Evolutionary conservation across 2,888 invertebrate genomes (phyloP), one percentile per base, ranked within the genome.

Genomic region (Drosophila hamatofila): DNA sequence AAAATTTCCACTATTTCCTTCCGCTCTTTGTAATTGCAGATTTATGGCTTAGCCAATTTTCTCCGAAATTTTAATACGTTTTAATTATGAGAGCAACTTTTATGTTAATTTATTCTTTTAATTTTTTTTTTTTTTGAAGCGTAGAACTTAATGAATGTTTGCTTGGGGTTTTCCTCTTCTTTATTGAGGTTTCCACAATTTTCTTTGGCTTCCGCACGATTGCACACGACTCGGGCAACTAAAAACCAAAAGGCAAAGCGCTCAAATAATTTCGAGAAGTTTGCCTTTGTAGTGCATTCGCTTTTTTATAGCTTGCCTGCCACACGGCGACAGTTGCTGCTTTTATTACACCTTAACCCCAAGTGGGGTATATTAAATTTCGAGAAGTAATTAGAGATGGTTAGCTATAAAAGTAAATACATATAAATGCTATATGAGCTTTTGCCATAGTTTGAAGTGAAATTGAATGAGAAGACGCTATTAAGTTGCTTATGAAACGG

Each of bases 191-290:
- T 61, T 70, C 55, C 67, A 72, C 73, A 52, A 14, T 56, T 63
- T 73, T 69, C 57, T 60, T 67, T 63, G 71, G 75, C 84, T 81
- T 81, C 87, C 84, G 87, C 89, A 70, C 85, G 82, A 76, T 80
- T 81, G 87, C 87, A 81, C 69, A 75, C 72, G 85, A 79, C 83
- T 84, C 77, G 72, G 51, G 48, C 81, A 73, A 88, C 84, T 84
- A 72, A 78, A 77, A 78, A 75, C 71, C 64, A 77, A 60, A 76
- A 76, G 63, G 61, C 72, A 72, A 62, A 79, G 52, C 66, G 58
- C 72, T 68, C 42, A 86, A 86, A 88, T 78, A 78, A 68, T 80
- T 89, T 85, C 83, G 73, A 84, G 89, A 85, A 89, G 85, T 87
- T 86, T 83, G 70, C 74, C 75, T 88, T 78, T 85, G 84, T 84